These are phyloP conservation scores for Danio choprae DNA, from an alignment of 2,797 vertebrate species.

Conservation along the genomic window DNA sequence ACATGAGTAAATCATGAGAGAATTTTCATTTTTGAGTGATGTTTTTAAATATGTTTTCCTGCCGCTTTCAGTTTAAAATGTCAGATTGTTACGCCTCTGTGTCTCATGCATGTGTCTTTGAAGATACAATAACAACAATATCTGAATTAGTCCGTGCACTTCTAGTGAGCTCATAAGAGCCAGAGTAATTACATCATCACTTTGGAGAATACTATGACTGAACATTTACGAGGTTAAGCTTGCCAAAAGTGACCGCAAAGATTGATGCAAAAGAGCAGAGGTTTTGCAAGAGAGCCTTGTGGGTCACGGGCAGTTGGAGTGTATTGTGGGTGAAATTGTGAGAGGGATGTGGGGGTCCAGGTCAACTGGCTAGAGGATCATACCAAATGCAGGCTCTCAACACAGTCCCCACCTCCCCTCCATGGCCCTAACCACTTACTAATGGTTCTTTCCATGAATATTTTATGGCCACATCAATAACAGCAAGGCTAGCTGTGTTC, in stretches of 20 bases:
- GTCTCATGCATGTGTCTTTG: slow-evolving; percentile 13
- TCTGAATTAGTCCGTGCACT: slow-evolving; percentile 32
- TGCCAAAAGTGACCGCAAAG: slow-evolving; percentile 39
- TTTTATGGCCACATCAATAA: slow-evolving; percentile 69
- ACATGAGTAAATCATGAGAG: not conserved
- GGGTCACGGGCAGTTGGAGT: slow-evolving; percentile 36
- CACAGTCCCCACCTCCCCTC: slow-evolving; percentile 63
- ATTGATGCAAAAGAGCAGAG: slow-evolving; percentile 35
- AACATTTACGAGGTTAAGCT: slow-evolving; percentile 41
- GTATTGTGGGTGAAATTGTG: slow-evolving; percentile 51
- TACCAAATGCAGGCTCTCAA: slow-evolving; percentile 62
- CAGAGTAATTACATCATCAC: slow-evolving; percentile 55
- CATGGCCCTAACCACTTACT: slow-evolving; percentile 64
- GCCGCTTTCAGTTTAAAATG: not conserved
- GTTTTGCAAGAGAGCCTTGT: slow-evolving; percentile 42
- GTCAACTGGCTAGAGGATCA: slow-evolving; percentile 62
- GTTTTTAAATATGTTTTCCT: not conserved
- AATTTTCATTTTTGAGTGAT: not conserved
- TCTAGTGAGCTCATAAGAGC: slow-evolving; percentile 48
- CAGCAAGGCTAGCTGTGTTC: slow-evolving; percentile 60
- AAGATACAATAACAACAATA: slow-evolving; percentile 34
- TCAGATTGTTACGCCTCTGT: not conserved
- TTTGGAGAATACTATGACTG: slow-evolving; percentile 48
- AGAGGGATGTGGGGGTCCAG: slow-evolving; percentile 46
- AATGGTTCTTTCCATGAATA: slow-evolving; percentile 68